phyloP scores from a whole-genome alignment of 2,888 invertebrate genomes.

The Microctonus aethiopoides region DNA sequence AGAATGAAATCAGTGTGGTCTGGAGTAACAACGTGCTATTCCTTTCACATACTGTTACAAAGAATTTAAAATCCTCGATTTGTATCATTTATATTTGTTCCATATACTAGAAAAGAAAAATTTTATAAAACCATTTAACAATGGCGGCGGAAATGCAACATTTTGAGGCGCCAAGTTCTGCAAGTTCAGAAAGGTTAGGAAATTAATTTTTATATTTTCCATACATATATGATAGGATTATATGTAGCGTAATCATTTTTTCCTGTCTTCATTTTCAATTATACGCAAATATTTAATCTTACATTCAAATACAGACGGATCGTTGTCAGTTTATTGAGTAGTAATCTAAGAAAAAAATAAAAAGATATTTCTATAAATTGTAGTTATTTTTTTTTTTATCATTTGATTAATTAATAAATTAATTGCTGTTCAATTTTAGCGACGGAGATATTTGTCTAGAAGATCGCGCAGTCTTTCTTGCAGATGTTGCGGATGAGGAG shows the following conservation, averaged over 20 bases:
- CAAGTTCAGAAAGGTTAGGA: slow-evolving; percentile 86
- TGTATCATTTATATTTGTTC: not conserved
- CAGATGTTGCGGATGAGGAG: slow-evolving; percentile 57
- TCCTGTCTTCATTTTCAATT: not conserved
- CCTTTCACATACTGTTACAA: not conserved
- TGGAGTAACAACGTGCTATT: slow-evolving; percentile 4
- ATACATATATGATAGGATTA: not conserved
- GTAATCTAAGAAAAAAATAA: not conserved
- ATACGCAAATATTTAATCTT: not conserved
- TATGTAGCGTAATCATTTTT: not conserved
- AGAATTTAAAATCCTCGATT: not conserved
- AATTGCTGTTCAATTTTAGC: slow-evolving; percentile 37
- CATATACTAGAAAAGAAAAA: not conserved
- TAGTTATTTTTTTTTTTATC: too few relatives aligned
- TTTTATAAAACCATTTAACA: slow-evolving; percentile 24
- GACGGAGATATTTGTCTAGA: slow-evolving; percentile 56
- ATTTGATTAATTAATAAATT: slow-evolving; percentile 15
- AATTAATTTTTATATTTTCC: not conserved
- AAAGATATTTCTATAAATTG: not conserved
- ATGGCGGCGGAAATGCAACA: slow-evolving; percentile 72
- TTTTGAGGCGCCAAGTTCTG: slow-evolving; percentile 89
- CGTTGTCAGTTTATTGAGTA: too few relatives aligned
- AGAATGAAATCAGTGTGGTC: not conserved
- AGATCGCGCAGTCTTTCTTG: slow-evolving; percentile 53
- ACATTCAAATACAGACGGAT: too few relatives aligned